Percentiles rank a stretch among this genome's conserved stretches.
phyloP scores from a whole-genome alignment of 2,113 vertebrate species.

The Notothenia rossii region DNA sequence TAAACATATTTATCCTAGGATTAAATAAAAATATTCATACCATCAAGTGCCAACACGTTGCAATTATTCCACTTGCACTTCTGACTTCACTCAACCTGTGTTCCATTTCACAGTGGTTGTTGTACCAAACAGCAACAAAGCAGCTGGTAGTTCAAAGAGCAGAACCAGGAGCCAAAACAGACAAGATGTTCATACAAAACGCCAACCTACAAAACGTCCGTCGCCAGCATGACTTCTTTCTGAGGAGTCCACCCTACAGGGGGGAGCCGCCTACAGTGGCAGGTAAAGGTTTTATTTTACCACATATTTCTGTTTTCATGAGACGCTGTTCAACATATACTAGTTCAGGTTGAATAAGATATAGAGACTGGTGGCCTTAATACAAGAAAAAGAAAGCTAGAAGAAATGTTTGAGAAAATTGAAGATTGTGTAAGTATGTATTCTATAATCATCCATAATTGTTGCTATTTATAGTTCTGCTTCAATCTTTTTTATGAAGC shows the following conservation, averaged over 20 bases:
- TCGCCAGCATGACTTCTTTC: constrained; percentile 52
- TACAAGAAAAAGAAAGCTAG: neutral
- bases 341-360: neutral
- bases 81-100: neutral
- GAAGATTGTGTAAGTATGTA: neutral
- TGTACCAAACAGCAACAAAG: constrained; percentile 9
- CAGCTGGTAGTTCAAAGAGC: constrained; percentile 16
- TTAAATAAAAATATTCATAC: too few relatives aligned
- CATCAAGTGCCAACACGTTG: neutral
- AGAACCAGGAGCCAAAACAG: constrained; percentile 1
- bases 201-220: constrained; percentile 17
- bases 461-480: neutral
- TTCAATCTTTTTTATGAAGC: neutral
- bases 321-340: neutral
- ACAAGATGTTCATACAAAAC: constrained; percentile 55
- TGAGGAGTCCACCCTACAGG: constrained; percentile 50
- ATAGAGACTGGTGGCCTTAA: neutral
- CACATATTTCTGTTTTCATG: neutral
- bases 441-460: neutral
- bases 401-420: neutral
- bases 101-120: constrained; percentile 1
- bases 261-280: constrained; percentile 75
- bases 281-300: constrained; percentile 67
- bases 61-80: neutral
- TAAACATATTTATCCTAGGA: too few relatives aligned